phyloP scores from a whole-genome alignment of 2,113 vertebrate species.

The Semnornis frantzii region DNA sequence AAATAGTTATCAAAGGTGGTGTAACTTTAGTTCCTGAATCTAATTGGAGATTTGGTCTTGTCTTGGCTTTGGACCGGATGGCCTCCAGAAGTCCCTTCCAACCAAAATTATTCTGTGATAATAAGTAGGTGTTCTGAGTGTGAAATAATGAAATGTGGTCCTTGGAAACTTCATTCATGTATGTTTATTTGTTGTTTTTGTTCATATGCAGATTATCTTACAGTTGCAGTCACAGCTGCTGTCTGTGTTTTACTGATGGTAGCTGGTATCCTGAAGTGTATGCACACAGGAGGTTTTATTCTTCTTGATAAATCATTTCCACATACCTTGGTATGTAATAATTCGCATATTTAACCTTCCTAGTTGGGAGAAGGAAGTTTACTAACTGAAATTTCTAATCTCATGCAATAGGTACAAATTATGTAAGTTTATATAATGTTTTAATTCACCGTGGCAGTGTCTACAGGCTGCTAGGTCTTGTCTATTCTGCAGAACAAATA shows the following conservation, averaged over 20 bases:
- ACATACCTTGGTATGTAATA: conserved; percentile 69
- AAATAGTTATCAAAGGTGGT: neutral
- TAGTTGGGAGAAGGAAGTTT: neutral
- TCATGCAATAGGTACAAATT: neutral
- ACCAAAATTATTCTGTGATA: neutral
- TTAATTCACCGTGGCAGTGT: neutral
- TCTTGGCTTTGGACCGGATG: neutral
- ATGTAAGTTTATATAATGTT: neutral
- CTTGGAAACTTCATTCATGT: neutral
- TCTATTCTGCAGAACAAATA: neutral
- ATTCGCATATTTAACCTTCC: neutral
- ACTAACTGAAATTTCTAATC: neutral
- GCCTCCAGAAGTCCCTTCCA: neutral
- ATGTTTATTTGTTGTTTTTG: neutral
- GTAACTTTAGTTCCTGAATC: neutral
- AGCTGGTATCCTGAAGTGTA: neutral
- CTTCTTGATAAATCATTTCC: conserved; percentile 35
- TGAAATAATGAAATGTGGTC: neutral
- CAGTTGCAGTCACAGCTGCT: neutral
- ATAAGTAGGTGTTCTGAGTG: neutral
- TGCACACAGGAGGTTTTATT: conserved; percentile 57
- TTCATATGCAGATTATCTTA: conserved; percentile 28
- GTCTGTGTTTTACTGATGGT: neutral
- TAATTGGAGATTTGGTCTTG: neutral
- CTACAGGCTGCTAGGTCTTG: neutral